Evolutionary conservation across 2,888 invertebrate genomes (phyloP), one percentile per base, ranked within the genome.

Genomic region (Rotaria magnacalcarata): DNA sequence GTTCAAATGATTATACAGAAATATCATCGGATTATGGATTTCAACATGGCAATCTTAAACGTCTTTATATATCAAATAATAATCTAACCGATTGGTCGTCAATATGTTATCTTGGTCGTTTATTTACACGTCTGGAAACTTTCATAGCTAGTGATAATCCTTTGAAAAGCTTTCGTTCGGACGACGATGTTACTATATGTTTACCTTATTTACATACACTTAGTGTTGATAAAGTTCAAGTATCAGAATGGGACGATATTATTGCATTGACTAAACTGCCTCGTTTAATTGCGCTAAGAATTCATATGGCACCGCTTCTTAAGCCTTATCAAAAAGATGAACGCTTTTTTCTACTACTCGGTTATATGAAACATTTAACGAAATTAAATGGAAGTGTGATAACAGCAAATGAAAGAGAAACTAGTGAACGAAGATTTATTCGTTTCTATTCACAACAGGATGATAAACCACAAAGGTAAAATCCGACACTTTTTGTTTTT

Each of bases 321-420:
- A 93, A 93, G 89, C 85, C 87, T 47, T 88, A 88, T 80, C 87
- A 88, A n/a, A 95, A 96, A 90, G 95, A 96, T 91, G 95, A 96
- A 91, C 92, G 96, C 86, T 93, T 96, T 85, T 94, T 96, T 90
- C 93, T 96, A 87, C 92, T 96, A 85, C 95, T 97, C 84, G 96
- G 96, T 24, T 93, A 96, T 88, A 92, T 97, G 87, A 96, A 96
- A 67, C 94, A 94, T 90, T 94, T 96, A 84, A 93, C 93, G 88
- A 94, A 94, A 86, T 92, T 97, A 75, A 97, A 97, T 92, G 96
- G 96, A 0, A 96, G 96, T 87, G 95, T 94, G 34, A 95, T 97
- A 88, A 94, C 94, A 56, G 93, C 93, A 0, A 94, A 95, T 88
- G 97, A 97, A 90, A 93, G 96, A 87, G 96, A 96, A 91, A 95